Evolutionary conservation across 64 coral and sea anemone species (phyloP).

Genomic region (Montipora foliosa): DNA sequence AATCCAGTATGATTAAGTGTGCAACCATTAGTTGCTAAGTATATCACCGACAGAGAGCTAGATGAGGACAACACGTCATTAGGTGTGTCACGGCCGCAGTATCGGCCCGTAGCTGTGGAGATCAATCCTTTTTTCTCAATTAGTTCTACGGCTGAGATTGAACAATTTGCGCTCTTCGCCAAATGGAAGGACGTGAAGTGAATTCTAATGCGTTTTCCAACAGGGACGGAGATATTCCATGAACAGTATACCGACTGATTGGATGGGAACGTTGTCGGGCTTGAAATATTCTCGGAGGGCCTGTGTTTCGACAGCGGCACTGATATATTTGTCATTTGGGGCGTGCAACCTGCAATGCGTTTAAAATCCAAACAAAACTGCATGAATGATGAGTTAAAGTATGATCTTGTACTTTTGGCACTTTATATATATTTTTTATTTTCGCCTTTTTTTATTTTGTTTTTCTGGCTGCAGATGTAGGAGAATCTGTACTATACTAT

Average conservation of each 20-base stretch:
- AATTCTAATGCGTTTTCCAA: neutral
- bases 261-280: neutral
- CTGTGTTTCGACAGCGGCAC: neutral
- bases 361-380: too few species aligned
- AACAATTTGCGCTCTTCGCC: slow-evolving; percentile 5
- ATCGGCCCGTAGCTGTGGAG: neutral
- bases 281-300: slow-evolving; percentile 9
- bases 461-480: too few species aligned
- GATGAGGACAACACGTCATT: slow-evolving; percentile 8
- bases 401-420: too few species aligned
- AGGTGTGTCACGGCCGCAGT: neutral
- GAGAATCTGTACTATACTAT: too few species aligned
- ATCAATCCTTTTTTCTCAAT: neutral
- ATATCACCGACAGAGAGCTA: slow-evolving; percentile 16
- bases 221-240: neutral
- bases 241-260: slow-evolving; percentile 11
- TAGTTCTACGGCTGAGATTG: neutral
- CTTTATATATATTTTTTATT: too few species aligned
- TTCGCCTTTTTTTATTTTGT: too few species aligned
- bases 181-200: slow-evolving; percentile 23
- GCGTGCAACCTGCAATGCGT: neutral
- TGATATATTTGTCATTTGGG: neutral
- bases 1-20: neutral
- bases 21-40: neutral
- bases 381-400: too few species aligned